These are phyloP conservation scores for Uropetala carovei DNA, from an alignment of 2,888 invertebrate genomes.

Conservation along the genomic window DNA sequence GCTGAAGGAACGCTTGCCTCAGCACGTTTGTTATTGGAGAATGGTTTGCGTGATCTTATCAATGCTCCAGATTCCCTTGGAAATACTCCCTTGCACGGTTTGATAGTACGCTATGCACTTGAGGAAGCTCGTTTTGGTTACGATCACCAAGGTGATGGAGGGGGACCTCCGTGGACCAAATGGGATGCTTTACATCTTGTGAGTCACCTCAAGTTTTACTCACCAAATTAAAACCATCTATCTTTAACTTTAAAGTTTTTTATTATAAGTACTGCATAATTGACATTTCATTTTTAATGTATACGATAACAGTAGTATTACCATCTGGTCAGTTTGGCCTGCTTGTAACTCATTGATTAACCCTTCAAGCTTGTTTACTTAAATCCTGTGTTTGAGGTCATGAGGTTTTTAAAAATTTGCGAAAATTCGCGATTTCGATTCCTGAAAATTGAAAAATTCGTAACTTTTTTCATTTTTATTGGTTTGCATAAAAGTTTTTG, in stretches of 20 bases:
- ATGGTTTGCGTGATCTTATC: constrained; percentile 84
- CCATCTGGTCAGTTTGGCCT: too few relatives aligned
- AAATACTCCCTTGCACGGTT: constrained; percentile 85
- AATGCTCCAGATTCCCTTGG: constrained; percentile 85
- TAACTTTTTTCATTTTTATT: too few relatives aligned
- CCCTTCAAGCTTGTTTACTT: too few relatives aligned
- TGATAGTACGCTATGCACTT: constrained; percentile 79
- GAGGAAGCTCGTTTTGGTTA: constrained; percentile 83
- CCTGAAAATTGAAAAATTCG: too few relatives aligned
- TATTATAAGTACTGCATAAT: background rate
- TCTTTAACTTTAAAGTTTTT: background rate
- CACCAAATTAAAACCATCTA: background rate
- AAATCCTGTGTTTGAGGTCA: too few relatives aligned
- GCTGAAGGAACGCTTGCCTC: constrained; percentile 85
- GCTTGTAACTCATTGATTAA: too few relatives aligned
- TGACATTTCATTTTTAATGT: too few relatives aligned
- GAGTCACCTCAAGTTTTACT: constrained; percentile 49
- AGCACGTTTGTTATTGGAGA: constrained; percentile 82
- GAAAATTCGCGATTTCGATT: too few relatives aligned
- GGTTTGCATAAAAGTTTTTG: too few relatives aligned
- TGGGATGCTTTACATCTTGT: constrained; percentile 86
- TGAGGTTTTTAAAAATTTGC: too few relatives aligned
- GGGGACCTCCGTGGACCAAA: constrained; percentile 79
- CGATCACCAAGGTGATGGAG: constrained; percentile 75
- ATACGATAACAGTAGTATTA: too few relatives aligned